Evolutionary conservation across 2,888 invertebrate genomes (phyloP).

Genomic region (Dasysyrphus albostriatus): DNA sequence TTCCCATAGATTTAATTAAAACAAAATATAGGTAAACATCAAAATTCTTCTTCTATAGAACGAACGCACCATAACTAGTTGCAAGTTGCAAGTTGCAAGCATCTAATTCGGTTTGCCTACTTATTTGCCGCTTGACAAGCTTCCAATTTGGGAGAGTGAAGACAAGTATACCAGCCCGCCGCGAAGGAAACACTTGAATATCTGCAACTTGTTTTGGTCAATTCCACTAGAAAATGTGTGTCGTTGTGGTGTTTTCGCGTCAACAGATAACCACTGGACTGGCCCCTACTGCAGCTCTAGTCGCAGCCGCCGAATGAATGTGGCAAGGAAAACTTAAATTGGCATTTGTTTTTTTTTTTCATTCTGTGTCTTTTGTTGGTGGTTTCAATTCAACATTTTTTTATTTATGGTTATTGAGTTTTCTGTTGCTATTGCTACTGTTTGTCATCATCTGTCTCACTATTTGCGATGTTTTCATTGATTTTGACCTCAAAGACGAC

Average conservation of each 20-base stretch:
- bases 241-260: not conserved
- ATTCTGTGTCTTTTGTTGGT: not conserved
- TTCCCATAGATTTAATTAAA: not conserved
- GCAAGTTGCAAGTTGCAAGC: not conserved
- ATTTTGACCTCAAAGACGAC: conserved; percentile 22
- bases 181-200: conserved; percentile 17
- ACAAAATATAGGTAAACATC: not conserved
- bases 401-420: conserved; percentile 31
- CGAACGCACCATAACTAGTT: not conserved
- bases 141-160: conserved; percentile 12
- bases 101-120: conserved; percentile 29
- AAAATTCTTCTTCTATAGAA: conserved; percentile 6
- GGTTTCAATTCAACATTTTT: not conserved
- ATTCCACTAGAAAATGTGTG: not conserved
- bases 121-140: conserved; percentile 35
- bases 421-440: conserved; percentile 2
- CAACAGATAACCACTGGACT: conserved; percentile 5
- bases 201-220: conserved; percentile 21
- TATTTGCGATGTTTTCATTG: conserved; percentile 21
- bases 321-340: conserved; percentile 20
- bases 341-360: conserved; percentile 4
- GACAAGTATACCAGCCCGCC: not conserved
- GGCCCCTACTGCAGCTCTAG: no score
- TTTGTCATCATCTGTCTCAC: conserved; percentile 1
- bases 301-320: not conserved